phyloP scores from a whole-genome alignment of 2,797 vertebrate species.

The Hyperoplus lanceolatus region DNA sequence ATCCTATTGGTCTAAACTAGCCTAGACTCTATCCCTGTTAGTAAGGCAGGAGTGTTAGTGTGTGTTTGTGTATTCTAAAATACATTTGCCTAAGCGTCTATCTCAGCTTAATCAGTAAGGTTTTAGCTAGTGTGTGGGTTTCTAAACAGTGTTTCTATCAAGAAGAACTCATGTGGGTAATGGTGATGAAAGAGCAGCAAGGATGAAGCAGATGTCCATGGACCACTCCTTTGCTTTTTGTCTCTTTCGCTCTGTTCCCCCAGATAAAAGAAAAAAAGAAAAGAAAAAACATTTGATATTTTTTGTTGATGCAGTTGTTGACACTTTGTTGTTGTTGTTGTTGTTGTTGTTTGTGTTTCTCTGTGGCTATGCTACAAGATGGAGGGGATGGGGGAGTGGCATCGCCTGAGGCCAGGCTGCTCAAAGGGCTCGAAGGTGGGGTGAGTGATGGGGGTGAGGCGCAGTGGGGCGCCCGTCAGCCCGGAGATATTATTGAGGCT shows the following conservation, averaged over 20 bases:
- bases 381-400: conserved; percentile 92
- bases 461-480: conserved; percentile 89
- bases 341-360: conserved; percentile 11
- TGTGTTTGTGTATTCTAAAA: conserved; percentile 43
- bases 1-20: conserved; percentile 49
- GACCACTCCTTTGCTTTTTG: conserved; percentile 21
- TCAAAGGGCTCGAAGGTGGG: conserved; percentile 90
- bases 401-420: conserved; percentile 89
- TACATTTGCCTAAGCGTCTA: conserved; percentile 56
- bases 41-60: conserved; percentile 66
- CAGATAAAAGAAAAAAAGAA: conserved; percentile 21
- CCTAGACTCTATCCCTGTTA: conserved; percentile 61
- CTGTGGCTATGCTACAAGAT: conserved; percentile 87
- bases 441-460: conserved; percentile 90
- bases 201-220: conserved; percentile 32
- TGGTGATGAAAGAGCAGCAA: conserved; percentile 38
- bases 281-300: not conserved
- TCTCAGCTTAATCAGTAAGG: conserved; percentile 24
- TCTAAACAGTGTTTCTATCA: conserved; percentile 28
- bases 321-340: conserved; percentile 37
- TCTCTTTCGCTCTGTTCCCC: conserved; percentile 14
- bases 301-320: conserved; percentile 10
- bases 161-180: conserved; percentile 14
- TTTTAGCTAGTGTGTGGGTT: conserved; percentile 38
- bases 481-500: conserved; percentile 96